A percentile compares a stretch with the other conserved stretches of the same genome.
Conservation (phyloP, 2,113 vertebrate genomes). For the Prolemur simus region DNA sequence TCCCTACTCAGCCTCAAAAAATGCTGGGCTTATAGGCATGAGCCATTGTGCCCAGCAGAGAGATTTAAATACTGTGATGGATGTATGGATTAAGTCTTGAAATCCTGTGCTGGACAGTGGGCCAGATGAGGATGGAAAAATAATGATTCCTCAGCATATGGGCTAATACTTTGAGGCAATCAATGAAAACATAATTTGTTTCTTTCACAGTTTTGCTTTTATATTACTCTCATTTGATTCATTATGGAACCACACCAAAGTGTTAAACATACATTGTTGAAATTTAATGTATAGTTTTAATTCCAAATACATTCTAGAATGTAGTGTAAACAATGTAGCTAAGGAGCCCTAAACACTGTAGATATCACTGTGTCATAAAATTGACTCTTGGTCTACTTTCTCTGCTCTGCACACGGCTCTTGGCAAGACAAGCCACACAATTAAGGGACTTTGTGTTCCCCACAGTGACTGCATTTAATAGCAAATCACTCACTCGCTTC, state of each 20-base stretch:
- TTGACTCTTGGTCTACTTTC: neutral
- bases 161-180: neutral
- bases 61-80: neutral
- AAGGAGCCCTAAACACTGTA: neutral
- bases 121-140: neutral
- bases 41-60: no score
- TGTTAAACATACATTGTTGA: neutral
- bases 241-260: neutral
- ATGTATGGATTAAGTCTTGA: neutral
- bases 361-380: neutral
- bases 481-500: neutral
- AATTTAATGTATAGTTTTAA: neutral
- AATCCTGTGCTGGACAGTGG: neutral
- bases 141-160: neutral
- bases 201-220: neutral
- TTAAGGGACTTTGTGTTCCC: neutral
- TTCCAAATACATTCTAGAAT: neutral
- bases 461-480: neutral
- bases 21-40: no score
- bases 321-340: neutral
- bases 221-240: neutral
- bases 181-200: neutral
- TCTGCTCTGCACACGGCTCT: neutral
- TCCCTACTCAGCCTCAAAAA: no score
- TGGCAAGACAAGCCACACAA: neutral